Conservation (phyloP, 2,888 invertebrate species). For the Heliconius ethilla region DNA sequence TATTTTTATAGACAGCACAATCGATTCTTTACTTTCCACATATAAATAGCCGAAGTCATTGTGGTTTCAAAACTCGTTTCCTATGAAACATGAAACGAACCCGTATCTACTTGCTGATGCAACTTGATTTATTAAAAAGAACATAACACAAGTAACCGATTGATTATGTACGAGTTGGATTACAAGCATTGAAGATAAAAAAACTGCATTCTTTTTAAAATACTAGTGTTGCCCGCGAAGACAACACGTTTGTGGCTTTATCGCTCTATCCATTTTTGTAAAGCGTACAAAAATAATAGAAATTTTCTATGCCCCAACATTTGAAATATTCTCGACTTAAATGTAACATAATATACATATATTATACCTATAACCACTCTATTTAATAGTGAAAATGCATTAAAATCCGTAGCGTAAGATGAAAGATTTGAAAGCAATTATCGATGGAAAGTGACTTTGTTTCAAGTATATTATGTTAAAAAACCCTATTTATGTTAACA, state of each 20-base stretch:
- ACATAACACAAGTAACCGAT: neutral
- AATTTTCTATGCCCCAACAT: no score
- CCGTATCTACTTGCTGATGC: neutral
- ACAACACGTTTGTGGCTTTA: neutral
- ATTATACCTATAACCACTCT: neutral
- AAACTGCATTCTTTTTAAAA: neutral
- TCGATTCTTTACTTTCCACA: neutral
- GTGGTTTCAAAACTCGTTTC: conserved; percentile 13
- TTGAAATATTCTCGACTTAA: no score
- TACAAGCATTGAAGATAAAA: neutral
- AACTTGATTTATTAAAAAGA: conserved; percentile 15
- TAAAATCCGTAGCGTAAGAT: neutral
- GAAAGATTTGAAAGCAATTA: no score
- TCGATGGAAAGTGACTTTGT: no score
- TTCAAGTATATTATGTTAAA: neutral
- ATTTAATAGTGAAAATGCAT: neutral
- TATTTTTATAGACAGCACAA: no score
- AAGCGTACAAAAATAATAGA: no score
- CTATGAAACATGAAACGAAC: conserved; percentile 2
- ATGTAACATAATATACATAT: neutral
- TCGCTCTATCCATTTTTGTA: neutral
- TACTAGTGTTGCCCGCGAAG: neutral
- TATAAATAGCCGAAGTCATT: conserved; percentile 1
- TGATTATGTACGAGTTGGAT: neutral
- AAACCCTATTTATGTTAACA: neutral